Percentiles rank a stretch among this genome's conserved stretches.
phyloP scores from a whole-genome alignment of 2,113 vertebrate species.

The Pluvialis apricaria region DNA sequence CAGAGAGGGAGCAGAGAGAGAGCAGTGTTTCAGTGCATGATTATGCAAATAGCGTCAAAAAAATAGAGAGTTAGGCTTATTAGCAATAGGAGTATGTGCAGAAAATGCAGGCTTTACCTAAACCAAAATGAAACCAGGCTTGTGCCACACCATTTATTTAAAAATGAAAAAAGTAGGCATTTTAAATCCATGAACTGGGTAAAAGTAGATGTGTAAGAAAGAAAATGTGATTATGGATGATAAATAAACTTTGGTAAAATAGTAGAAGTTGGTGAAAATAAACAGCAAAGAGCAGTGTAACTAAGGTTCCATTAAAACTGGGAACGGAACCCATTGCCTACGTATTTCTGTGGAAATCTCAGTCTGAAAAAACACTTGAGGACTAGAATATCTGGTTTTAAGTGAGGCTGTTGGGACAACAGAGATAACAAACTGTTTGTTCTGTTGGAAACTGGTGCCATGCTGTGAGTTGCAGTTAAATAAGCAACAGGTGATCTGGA shows the following conservation, averaged over 20 bases:
- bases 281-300: not conserved
- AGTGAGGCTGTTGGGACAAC: not conserved
- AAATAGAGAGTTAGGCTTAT: not conserved
- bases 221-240: not conserved
- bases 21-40: not conserved
- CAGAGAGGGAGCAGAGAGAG: not conserved
- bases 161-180: not conserved
- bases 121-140: not conserved
- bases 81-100: not conserved
- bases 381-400: not conserved
- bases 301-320: not conserved
- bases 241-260: not conserved
- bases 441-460: not conserved
- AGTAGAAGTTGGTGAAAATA: not conserved
- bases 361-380: not conserved
- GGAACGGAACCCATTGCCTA: not conserved
- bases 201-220: not conserved
- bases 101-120: not conserved
- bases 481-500: not conserved
- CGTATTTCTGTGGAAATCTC: not conserved
- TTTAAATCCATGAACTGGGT: not conserved
- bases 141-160: not conserved
- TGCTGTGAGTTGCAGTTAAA: not conserved
- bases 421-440: slow-evolving; percentile 20
- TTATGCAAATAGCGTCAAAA: not conserved